Base-by-base conservation (phyloP, 2,888 invertebrate species). In the Caenorhabditis wallacei region DNA sequence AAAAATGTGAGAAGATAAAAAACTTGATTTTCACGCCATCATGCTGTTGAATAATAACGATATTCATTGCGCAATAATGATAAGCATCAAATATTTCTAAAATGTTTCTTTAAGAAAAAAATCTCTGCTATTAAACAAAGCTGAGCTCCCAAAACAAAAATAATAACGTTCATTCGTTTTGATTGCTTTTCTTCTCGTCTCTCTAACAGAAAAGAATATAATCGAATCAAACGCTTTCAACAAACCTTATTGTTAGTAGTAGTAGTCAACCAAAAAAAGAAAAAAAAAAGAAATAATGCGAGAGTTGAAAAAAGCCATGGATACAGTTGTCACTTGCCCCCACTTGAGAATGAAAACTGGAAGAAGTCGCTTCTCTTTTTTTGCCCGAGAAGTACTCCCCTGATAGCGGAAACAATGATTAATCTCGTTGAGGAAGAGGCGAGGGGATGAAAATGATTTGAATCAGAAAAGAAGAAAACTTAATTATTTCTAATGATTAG, bases 381-480 rank as follows among this genome's bases (percentile, higher is more conserved):
- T 66, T 43, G 61, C n/a, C 57, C 53, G 66, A 56, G 22, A 66
- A 66, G 51, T 53, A 53, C 76, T 68, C 30, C 30, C 8, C 66
- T 75, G 76, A 76, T 76, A 40, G 61, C 76, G 68, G 76, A 76
- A 76, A 68, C n/a, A 61, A 68, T 59, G 61, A 68, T 68, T 68
- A 68, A 68, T 76, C 68, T 51, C 51, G 48, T 75, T 24, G 51
- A 26, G 1, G 53, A 43, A 59, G 46, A 22, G 11, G 18, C n/a
- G n/a, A 24, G 46, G 24, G 40, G 18, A 24, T 24, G 24, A 26
- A 46, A 75, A 51, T 56, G 35, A 66, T 54, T 75, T 48, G 66
- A 56, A 30, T 30, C 30, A 30, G 8, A 66, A 66, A 66, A 37
- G n/a, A 13, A 51, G 56, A 43, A 56, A 64, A 75, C 51, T 57